Base-by-base conservation (phyloP, 2,113 vertebrate species). In the Sitta europaea region DNA sequence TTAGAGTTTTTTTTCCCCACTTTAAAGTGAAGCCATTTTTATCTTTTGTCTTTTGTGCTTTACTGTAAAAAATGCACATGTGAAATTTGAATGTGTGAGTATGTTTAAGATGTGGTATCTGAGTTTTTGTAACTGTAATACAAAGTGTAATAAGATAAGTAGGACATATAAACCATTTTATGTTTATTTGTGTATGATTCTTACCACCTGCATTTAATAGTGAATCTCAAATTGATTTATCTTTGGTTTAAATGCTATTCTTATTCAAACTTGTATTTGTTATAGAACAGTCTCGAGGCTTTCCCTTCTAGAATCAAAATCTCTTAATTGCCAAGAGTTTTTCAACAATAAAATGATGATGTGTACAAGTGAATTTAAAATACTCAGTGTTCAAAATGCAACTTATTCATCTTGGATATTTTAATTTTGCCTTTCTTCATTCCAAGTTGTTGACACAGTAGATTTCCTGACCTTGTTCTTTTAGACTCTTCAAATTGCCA, bases 41-140 rank as follows among this genome's bases (percentile, higher is more conserved):
- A 35, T 96, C 92, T 93, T 96, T 96, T 95, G 80, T 97, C 88
- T 92, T 91, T 66, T 79, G n/a, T 90, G 71, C 94, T 97, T 95
- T 92, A 86, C 90, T 76, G 36, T 83, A 5, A 58, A 66, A 90
- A 92, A 81, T 25, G 24, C 31, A 53, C 50, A 31, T 40, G 42
- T 48, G 29, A 53, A 90, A 66, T 63, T 35, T 66, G 48, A 74
- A 66, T 51, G 42, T 66, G 1, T n/a, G 31, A 63, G 51, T 33
- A 29, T 72, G 31, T 84, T 93, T 74, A 86, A 92, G 43, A 38
- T 45, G 22, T 7, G 4, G 4, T 53, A 15, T 54, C 68, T 81
- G 50, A 11, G 12, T 29, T 88, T 86, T 88, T 71, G 18, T 53
- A 54, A 68, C 45, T 62, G 42, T 43, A 65, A 58, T 77, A 67